Evolutionary conservation across 1,140 invertebrate genomes (phyloP), one percentile per base, ranked within the genome.

Genomic region (Saccostrea echinata): DNA sequence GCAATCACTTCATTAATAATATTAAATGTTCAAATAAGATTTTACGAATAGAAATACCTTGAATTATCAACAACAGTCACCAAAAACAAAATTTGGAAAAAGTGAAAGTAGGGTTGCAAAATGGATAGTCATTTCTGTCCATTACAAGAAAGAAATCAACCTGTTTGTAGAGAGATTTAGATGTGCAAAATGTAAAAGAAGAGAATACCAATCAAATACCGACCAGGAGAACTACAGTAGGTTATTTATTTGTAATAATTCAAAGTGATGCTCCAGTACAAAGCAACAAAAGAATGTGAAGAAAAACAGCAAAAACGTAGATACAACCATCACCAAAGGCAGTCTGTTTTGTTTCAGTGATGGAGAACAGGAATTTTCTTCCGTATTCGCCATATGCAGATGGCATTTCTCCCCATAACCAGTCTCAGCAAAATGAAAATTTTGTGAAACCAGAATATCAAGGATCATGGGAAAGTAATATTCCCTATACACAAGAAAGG

Each of bases 281-380:
- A 30, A 18, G 68, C 68, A 76, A 76, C 68, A 76, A 76, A 76
- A 76, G 68, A 76, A 76, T 76, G 68, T 76, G 68, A 76, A 30
- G 11, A 76, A 76, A 76, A 76, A 30, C 24, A 13, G 16, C 33
- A 30, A 16, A 27, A 76, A 30, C 30, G 3, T 30, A 33, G 16
- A 30, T 16, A 76, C 27, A 30, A 12, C 16, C 9, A 30, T 76
- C 16, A 30, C 11, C 24, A 12, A 30, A 13, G 12, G 16, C 12
- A 30, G 13, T 13, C 30, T 76, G 68, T 76, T 16, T 30, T 35
- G 68, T 76, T 16, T 12, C 24, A 76, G 68, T 27, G 30, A 76
- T 76, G 68, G 68, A 76, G 13, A 76, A 76, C 68, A 76, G 68
- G 68, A 33, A 76, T 76, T 76, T 30, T 30, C 30, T 76, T 43